Evolutionary conservation across 2,113 vertebrate genomes (phyloP).

Genomic region (Sceloporus tristichus): DNA sequence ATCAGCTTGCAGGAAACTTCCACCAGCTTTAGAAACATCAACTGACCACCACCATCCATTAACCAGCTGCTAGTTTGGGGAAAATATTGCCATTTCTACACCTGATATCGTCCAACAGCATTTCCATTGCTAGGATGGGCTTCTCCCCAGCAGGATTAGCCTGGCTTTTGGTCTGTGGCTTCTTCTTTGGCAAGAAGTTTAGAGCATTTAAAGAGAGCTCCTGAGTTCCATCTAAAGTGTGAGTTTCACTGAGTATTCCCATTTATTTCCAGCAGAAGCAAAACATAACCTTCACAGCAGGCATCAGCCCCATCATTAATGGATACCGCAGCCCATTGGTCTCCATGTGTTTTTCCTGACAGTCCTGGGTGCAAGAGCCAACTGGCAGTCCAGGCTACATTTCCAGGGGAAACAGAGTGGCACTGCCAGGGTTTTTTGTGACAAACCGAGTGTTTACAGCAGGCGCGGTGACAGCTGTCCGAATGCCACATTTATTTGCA

Average conservation of each 20-base stretch:
- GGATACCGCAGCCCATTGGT: slow-evolving; percentile 9
- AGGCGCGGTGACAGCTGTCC: slow-evolving; percentile 80
- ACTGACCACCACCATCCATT: neutral
- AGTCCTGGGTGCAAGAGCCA: slow-evolving; percentile 57
- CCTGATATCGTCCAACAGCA: neutral
- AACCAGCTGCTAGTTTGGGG: neutral
- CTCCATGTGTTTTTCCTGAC: slow-evolving; percentile 39
- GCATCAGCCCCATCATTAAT: neutral
- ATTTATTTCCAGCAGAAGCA: neutral
- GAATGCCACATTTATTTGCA: slow-evolving; percentile 81
- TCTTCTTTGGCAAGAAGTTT: neutral
- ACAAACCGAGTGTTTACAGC: slow-evolving; percentile 79
- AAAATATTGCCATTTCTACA: no score
- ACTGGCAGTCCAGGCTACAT: slow-evolving; percentile 62
- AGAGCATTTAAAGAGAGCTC: no score
- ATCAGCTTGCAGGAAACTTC: neutral
- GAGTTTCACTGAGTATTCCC: neutral
- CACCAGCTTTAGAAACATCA: neutral
- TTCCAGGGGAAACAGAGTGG: slow-evolving; percentile 61
- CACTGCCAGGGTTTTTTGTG: slow-evolving; percentile 69
- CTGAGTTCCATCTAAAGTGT: neutral
- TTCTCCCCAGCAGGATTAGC: neutral
- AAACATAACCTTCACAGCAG: slow-evolving; percentile 22
- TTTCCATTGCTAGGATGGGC: no score
- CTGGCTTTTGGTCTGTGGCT: neutral